These are phyloP conservation scores for Hipposideros armiger DNA, from an alignment of 2,113 vertebrate species.

Conservation along the genomic window DNA sequence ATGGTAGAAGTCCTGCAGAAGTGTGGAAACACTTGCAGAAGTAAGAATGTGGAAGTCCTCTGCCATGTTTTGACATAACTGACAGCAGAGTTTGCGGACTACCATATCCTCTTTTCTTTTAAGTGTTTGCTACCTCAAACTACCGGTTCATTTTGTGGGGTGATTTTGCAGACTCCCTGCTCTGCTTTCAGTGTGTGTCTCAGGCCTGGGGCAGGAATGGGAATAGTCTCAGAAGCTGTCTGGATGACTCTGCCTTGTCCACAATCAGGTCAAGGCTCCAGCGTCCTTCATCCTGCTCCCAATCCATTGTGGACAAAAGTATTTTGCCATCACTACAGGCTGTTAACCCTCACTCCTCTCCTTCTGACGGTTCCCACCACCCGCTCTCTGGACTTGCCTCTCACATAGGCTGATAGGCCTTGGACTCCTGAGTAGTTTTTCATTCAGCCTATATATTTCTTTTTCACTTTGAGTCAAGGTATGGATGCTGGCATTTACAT, in stretches of 20 bases:
- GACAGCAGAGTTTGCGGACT: neutral
- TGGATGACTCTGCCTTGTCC: neutral
- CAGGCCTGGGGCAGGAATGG: neutral
- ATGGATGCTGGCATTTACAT: neutral
- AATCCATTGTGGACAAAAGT: neutral
- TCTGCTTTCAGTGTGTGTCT: conserved; percentile 1
- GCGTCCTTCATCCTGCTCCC: neutral
- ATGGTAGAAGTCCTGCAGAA: neutral
- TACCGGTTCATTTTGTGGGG: neutral
- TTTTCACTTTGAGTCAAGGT: neutral
- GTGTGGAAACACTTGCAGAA: neutral
- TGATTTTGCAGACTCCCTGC: neutral
- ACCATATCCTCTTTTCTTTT: neutral
- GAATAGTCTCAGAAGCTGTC: neutral
- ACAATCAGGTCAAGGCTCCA: neutral
- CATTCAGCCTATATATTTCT: neutral
- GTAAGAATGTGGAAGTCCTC: conserved; percentile 17
- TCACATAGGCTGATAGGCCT: neutral
- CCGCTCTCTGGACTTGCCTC: neutral
- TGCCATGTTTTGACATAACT: neutral
- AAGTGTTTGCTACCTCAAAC: conserved; percentile 9
- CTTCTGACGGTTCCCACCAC: neutral
- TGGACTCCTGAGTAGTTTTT: neutral
- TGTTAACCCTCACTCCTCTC: too few species aligned
- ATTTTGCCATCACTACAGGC: neutral